Evolutionary conservation across 2,888 invertebrate species (phyloP), one percentile per base, ranked within the genome.

Genomic region (Dasypogon diadema): DNA sequence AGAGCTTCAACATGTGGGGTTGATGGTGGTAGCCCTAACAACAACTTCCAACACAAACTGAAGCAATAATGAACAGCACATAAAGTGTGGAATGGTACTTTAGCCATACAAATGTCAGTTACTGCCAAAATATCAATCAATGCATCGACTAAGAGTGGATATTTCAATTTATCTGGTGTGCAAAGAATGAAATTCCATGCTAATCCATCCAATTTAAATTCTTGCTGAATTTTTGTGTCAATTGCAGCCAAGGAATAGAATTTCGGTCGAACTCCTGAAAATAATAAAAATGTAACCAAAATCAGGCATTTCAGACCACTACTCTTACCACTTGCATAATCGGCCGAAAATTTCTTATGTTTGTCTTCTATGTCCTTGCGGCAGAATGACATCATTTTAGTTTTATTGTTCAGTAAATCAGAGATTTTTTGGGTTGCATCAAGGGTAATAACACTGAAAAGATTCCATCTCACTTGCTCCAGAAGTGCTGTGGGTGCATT

Each of bases 121-220:
- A 96, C 91, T 82, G 93, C 92, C 56, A 97, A 86, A 79, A 98
- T 91, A 79, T 93, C 91, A 24, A 97, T 91, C 2, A 97, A 86
- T 0, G 97, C 94, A 82, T 96, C 95, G 78, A 98, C 90, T 5
- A 98, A 87, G 54, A 94, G 85, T 0, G 94, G 93, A 87, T 98
- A 98, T 81, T 95, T 93, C 70, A 97, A 87, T 86, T 95, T 95
- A 83, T 98, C 97, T 0, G 95, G 93, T 1, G 96, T 96, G 68
- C 96, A 96, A 77, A 98, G 88, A 76, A 98, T 93, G 83, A 98
- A 98, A 87, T 97, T 98, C 87, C 96, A 95, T 1, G 97, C 97
- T 74, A 95, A 85, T 2, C 95, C 95, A 87, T 98, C 98, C 75
- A 98, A 88, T 85, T 97, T 97, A 0, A 97, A 97, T 55, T 94